Base-by-base conservation (phyloP, 2,888 invertebrate species). In the Lasioglossum calceatum region DNA sequence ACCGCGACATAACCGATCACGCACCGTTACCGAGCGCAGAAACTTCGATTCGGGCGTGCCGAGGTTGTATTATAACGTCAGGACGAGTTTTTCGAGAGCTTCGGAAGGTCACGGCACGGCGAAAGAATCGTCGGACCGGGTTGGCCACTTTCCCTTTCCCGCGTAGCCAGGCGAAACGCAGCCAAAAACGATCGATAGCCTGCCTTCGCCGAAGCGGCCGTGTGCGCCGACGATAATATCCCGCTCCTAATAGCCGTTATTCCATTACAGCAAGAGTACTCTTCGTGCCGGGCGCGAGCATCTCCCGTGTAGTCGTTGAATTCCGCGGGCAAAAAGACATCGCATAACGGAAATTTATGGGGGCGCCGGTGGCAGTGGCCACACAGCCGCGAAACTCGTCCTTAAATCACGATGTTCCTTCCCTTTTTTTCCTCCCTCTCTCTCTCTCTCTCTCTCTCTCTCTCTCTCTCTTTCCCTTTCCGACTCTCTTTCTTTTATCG, bases 131-230 rank as follows among this genome's bases (percentile, higher is more conserved):
- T 81, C 82, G 85, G 89, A 88, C 88, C 81, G 73, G 90, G 88
- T 84, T 89, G 90, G 88, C 91, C 92, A 93, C 94, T 94, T 94
- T 94, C 92, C 91, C 93, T 94, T 93, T 94, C 90, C 92, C 90
- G 91, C 85, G 88, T 92, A 88, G 91, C 92, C 88, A 92, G 91
- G 90, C 90, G 89, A 86, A 93, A 42, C 92, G 88, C 77, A 64
- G 86, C 77, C 74, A 76, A 84, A 89, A 76, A 61, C 77, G 91
- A 92, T 92, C 92, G 90, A 92, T 91, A 92, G 74, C 85, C 87
- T 83, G 88, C 79, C 85, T 85, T 79, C 86, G 76, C 72, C 79
- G 71, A 74, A 32, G 71, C 82, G 79, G 71, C 44, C 77, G 82
- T 67, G 79, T 81, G 72, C 84, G 76, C 76, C 83, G 79, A 50